phyloP scores from a whole-genome alignment of 2,113 vertebrate genomes.

The Corydoras maculifer region DNA sequence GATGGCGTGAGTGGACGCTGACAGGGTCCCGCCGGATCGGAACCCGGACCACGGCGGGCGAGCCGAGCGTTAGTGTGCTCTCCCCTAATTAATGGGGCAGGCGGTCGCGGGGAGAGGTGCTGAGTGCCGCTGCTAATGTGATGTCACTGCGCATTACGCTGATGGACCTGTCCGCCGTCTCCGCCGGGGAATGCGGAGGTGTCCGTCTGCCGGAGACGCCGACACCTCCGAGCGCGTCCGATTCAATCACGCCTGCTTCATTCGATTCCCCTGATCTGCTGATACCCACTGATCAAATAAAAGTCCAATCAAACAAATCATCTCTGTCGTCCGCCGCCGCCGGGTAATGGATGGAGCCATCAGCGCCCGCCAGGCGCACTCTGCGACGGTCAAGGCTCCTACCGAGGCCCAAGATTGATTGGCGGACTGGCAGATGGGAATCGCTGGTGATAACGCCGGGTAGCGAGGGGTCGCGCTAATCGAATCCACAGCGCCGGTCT shows the following conservation, averaged over 20 bases:
- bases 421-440: conserved; percentile 21
- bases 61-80: conserved; percentile 47
- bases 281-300: conserved; percentile 42
- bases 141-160: conserved; percentile 63
- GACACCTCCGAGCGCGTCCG: conserved; percentile 17
- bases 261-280: conserved; percentile 39
- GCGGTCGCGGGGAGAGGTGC: conserved; percentile 43
- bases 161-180: conserved; percentile 42
- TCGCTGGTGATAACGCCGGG: conserved; percentile 35
- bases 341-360: conserved; percentile 38
- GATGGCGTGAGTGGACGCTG: conserved; percentile 28
- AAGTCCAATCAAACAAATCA: conserved; percentile 34
- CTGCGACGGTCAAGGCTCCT: conserved; percentile 12
- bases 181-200: conserved; percentile 1
- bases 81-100: conserved; percentile 59
- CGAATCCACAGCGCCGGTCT: no score
- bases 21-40: conserved; percentile 21
- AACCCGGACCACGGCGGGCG: conserved; percentile 14
- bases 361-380: background rate
- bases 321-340: conserved; percentile 30
- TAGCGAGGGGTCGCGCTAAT: background rate
- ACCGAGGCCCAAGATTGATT: conserved; percentile 15
- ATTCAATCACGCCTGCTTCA: conserved; percentile 44
- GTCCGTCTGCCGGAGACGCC: conserved; percentile 7
- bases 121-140: conserved; percentile 58